Evolutionary conservation across 2,797 vertebrate genomes (phyloP), one percentile per base, ranked within the genome.

Genomic region (Hapalemur alaotrensis): DNA sequence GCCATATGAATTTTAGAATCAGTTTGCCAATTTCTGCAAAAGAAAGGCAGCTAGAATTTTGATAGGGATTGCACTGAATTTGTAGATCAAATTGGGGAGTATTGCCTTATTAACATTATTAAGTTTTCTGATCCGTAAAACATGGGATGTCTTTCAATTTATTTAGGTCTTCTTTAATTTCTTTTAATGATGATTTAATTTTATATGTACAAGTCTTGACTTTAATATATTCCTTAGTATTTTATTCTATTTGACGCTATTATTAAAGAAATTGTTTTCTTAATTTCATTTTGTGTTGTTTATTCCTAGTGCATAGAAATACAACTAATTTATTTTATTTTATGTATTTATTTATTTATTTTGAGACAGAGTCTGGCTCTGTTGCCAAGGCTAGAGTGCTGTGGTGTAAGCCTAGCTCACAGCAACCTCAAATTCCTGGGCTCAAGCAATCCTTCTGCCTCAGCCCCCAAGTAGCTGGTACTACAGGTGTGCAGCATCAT

Each of bases 191-290:
- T 46, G 14, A 79, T 32, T 54, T 90, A 80, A 4, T 92, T 90
- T 76, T 69, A 91, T 72, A 30, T 87, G 10, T 93, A 28, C 9
- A 82, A 54, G 10, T 82, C 14, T 90, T 41, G 48, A 90, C 2
- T 76, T 59, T 73, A 81, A 61, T 38, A 75, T 59, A 81, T 50
- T 76, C 61, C 61, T 43, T 75, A 52, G 9, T 78, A 4, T 79
- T 83, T 79, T 69, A 75, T 88, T 90, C 59, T 93, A 30, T 79
- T 96, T 63, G 72, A 76, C 69, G 14, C 13, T 82, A 72, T 87
- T 90, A 23, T 91, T 79, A 91, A 88, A 75, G 20, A 14, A 23
- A 59, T 30, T 41, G 2, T 46, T 89, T 92, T 32, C 32, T 92
- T 86, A 18, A 84, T 95, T 80, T 92, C 22, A 79, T 41, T 79